Conservation (phyloP, 2,888 invertebrate genomes). For the Physocephala rufipes region DNA sequence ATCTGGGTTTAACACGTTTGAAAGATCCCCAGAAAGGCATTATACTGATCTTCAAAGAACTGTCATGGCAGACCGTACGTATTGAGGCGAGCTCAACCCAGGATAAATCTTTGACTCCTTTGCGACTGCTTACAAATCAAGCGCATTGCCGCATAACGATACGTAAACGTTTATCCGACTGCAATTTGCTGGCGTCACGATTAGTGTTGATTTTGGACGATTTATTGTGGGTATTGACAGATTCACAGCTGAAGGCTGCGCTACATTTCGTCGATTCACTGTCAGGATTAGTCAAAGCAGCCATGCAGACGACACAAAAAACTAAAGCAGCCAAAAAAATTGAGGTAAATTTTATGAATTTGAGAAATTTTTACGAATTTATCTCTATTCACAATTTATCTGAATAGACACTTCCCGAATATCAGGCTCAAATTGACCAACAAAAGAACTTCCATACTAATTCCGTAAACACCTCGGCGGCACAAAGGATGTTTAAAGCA, state of each 20-base stretch:
- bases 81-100: constrained; percentile 91
- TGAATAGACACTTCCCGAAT: constrained; percentile 73
- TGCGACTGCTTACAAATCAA: constrained; percentile 91
- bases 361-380: background rate
- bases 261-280: constrained; percentile 88
- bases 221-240: constrained; percentile 95
- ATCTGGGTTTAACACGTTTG: constrained; percentile 89
- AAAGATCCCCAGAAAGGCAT: constrained; percentile 90
- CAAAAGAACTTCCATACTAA: constrained; percentile 60
- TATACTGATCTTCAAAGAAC: constrained; percentile 94
- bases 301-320: constrained; percentile 79
- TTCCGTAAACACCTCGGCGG: constrained; percentile 61
- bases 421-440: constrained; percentile 76
- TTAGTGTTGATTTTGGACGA: constrained; percentile 94
- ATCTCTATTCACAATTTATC: constrained; percentile 27
- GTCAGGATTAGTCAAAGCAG: constrained; percentile 82
- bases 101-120: constrained; percentile 82
- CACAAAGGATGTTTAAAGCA: constrained; percentile 77
- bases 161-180: constrained; percentile 93
- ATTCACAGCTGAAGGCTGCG: constrained; percentile 94
- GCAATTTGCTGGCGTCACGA: constrained; percentile 90
- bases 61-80: constrained; percentile 96
- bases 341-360: constrained; percentile 68
- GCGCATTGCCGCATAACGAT: constrained; percentile 94
- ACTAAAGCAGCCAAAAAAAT: constrained; percentile 87